These are phyloP conservation scores for Eulithis testata DNA, from an alignment of 2,888 invertebrate genomes.

Conservation along the genomic window DNA sequence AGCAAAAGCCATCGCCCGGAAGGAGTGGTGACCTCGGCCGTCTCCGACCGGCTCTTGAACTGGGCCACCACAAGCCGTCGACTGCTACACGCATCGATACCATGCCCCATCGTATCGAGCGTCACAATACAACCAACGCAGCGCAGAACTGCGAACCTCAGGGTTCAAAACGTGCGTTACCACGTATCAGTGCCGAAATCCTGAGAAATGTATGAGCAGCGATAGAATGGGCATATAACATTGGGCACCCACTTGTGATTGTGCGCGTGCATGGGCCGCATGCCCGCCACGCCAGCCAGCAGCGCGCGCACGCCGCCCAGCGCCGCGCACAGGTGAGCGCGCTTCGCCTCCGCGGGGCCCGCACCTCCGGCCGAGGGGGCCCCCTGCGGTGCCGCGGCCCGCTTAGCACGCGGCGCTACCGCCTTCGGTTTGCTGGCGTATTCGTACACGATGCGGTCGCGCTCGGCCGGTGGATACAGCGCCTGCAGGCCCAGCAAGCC, in stretches of 20 bases:
- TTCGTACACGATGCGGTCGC: conserved; percentile 83
- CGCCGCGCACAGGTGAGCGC: conserved; percentile 61
- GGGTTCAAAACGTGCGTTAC: too few relatives aligned
- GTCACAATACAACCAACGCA: too few relatives aligned
- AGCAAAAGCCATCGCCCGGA: conserved; percentile 24
- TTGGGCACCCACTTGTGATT: conserved; percentile 6
- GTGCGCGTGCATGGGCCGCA: conserved; percentile 10
- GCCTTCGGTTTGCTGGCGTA: conserved; percentile 87
- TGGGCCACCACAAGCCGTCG: conserved; percentile 20
- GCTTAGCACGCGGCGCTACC: conserved; percentile 60
- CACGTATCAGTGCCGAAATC: too few relatives aligned
- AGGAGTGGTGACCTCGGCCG: conserved; percentile 45
- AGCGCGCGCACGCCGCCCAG: conserved; percentile 67
- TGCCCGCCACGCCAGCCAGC: conserved; percentile 60
- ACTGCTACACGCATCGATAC: too few relatives aligned
- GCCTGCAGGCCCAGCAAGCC: conserved; percentile 85
- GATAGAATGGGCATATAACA: not conserved
- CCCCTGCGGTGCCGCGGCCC: conserved; percentile 33
- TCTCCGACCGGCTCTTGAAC: conserved; percentile 11
- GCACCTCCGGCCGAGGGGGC: conserved; percentile 54
- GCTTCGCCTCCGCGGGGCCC: conserved; percentile 39
- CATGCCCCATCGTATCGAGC: too few relatives aligned
- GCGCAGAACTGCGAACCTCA: too few relatives aligned
- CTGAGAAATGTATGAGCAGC: too few relatives aligned
- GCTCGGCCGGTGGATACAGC: conserved; percentile 62